Percentiles rank a stretch among this genome's conserved stretches.
Evolutionary conservation across 1,140 invertebrate genomes (phyloP).

Genomic region (Musca domestica): DNA sequence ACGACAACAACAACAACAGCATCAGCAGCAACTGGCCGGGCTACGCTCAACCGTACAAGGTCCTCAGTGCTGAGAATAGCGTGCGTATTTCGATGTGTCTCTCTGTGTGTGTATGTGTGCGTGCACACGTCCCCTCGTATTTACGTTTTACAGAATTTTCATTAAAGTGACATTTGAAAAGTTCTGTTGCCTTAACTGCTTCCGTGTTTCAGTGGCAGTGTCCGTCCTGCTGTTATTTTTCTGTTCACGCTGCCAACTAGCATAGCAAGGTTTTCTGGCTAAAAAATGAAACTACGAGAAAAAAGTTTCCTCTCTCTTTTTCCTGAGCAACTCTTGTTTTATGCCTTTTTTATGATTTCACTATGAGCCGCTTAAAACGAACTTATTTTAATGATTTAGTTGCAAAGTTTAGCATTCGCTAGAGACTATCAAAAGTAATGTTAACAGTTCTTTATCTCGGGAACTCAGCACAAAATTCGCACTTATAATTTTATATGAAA

Average conservation of each 20-base stretch:
- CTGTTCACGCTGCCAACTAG: too few relatives aligned
- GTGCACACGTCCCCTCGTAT: conserved; percentile 6
- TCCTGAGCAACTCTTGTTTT: background rate
- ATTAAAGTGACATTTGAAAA: conserved; percentile 21
- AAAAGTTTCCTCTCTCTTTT: background rate
- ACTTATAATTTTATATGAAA: conserved; percentile 12
- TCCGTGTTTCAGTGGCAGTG: conserved; percentile 7
- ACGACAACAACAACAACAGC: too few relatives aligned
- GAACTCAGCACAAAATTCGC: background rate
- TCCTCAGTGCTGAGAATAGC: too few relatives aligned
- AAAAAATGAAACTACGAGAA: too few relatives aligned
- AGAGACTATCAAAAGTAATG: conserved; percentile 17
- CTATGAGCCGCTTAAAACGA: conserved; percentile 8
- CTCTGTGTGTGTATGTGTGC: background rate
- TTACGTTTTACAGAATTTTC: conserved; percentile 14
- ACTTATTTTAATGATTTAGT: conserved; percentile 16
- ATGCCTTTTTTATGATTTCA: background rate
- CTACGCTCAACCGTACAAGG: too few relatives aligned
- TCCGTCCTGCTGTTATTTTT: too few relatives aligned
- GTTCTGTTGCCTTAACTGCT: conserved; percentile 20
- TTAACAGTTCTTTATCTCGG: conserved; percentile 17
- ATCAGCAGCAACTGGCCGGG: too few relatives aligned
- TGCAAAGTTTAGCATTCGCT: conserved; percentile 17
- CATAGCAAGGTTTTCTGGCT: too few relatives aligned
- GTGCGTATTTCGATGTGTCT: too few relatives aligned